Percentiles rank a stretch among this genome's conserved stretches.
Conservation (phyloP, 2,113 vertebrate genomes). For the Microtus oregoni region DNA sequence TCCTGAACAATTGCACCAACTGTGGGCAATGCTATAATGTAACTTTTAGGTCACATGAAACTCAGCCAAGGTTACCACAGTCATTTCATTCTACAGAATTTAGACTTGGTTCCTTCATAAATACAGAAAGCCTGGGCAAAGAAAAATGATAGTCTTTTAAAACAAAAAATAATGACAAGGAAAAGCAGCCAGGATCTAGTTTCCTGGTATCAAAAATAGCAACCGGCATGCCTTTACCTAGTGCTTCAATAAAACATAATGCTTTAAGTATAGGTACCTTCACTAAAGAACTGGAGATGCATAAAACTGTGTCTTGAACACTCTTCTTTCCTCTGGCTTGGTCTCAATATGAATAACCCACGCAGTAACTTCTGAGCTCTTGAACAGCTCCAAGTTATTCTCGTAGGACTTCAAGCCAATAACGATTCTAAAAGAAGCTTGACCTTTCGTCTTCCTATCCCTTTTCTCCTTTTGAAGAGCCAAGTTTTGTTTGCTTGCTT, state of each 20-base stretch:
- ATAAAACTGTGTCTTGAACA: not conserved
- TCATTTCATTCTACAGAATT: constrained; percentile 67
- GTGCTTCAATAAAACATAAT: not conserved
- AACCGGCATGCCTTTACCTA: not conserved
- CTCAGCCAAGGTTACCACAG: constrained; percentile 51
- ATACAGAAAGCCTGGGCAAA: not conserved
- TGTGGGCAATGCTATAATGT: constrained; percentile 41
- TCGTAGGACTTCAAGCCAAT: not conserved
- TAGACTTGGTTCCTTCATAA: constrained; percentile 53
- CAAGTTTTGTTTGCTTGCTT: not conserved
- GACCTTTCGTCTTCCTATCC: not conserved
- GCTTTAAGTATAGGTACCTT: not conserved
- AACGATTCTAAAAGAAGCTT: not conserved
- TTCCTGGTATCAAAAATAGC: not conserved
- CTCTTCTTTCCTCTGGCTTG: constrained; percentile 9
- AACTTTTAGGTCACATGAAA: constrained; percentile 55
- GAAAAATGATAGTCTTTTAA: constrained; percentile 26
- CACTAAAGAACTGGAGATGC: not conserved
- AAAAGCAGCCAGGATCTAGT: constrained; percentile 7
- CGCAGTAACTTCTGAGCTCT: not conserved
- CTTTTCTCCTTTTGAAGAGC: not conserved
- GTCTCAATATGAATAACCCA: not conserved
- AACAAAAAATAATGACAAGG: constrained; percentile 28
- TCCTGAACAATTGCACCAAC: constrained; percentile 53
- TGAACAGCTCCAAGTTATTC: not conserved